These are phyloP conservation scores for Pelochelys cantorii DNA, from an alignment of 2,797 vertebrate species.

Conservation along the genomic window DNA sequence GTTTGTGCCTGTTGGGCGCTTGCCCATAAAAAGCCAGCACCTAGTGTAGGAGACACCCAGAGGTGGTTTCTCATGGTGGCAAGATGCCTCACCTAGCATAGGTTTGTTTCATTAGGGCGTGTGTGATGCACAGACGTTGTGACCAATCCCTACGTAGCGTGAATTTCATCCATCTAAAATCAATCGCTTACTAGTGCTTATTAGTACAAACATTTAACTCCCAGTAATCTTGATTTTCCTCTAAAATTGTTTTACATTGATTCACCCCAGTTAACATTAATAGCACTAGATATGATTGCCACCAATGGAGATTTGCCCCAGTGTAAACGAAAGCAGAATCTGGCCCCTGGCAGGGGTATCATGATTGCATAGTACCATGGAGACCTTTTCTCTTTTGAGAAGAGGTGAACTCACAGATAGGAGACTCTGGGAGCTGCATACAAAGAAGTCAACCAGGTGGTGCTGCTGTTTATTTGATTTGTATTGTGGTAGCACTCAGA, in stretches of 20 bases:
- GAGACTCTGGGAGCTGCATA: not conserved
- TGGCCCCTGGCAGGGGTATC: not conserved
- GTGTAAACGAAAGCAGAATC: not conserved
- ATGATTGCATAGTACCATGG: not conserved
- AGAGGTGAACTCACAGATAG: not conserved
- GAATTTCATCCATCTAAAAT: not conserved
- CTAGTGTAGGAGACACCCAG: not conserved
- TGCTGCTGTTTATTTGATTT: not conserved
- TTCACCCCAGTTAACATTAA: not conserved
- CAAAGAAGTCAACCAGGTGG: not conserved
- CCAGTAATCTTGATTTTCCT: not conserved
- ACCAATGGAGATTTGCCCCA: not conserved
- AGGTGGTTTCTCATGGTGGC: not conserved
- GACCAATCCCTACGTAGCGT: not conserved
- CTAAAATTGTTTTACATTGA: not conserved
- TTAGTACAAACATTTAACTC: too few relatives aligned
- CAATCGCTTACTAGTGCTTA: not conserved
- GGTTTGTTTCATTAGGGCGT: not conserved
- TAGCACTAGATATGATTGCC: not conserved
- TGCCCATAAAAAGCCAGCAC: not conserved
- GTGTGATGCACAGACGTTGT: not conserved
- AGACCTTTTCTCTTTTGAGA: accelerated
- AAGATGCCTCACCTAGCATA: not conserved
- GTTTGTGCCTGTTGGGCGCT: not conserved
- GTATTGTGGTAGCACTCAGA: constrained; percentile 30